These are phyloP conservation scores for Rhea americana DNA, from an alignment of 2,113 vertebrate species.

Conservation along the genomic window DNA sequence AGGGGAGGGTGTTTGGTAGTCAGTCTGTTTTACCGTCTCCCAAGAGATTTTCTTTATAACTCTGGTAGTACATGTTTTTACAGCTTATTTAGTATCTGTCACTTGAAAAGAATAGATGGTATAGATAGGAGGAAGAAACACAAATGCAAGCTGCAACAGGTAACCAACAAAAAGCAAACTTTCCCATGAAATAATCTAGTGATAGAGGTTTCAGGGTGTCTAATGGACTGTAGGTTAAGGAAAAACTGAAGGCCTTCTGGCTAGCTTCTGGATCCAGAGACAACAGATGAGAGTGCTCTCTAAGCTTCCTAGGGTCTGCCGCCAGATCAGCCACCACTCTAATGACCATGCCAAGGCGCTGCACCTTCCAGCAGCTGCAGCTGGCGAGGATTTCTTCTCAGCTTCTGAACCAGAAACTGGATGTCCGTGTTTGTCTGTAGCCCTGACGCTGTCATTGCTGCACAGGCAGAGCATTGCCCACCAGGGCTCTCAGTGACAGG, in stretches of 20 bases:
- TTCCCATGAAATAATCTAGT: conserved; percentile 59
- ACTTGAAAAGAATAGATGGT: conserved; percentile 69
- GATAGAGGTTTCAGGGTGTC: conserved; percentile 22
- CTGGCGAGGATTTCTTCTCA: conserved; percentile 4
- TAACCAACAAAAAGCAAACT: conserved; percentile 51
- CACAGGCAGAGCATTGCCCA: fast-evolving
- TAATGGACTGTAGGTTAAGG: background rate
- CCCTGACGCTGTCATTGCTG: background rate
- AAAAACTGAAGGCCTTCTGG: conserved; percentile 13
- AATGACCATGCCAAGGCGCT: background rate
- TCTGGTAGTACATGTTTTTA: conserved; percentile 64
- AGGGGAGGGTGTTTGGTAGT: conserved; percentile 22
- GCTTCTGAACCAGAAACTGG: background rate
- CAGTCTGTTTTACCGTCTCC: conserved; percentile 63
- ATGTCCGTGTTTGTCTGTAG: background rate
- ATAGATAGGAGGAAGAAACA: conserved; percentile 37
- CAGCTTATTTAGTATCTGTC: conserved; percentile 68
- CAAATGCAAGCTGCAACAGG: conserved; percentile 57
- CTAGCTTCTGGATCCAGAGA: background rate
- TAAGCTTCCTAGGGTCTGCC: background rate
- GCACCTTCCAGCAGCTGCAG: conserved; percentile 1
- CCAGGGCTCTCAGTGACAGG: background rate
- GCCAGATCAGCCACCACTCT: background rate
- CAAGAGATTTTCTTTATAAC: conserved; percentile 60
- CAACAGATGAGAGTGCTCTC: background rate